Evolutionary conservation across 1,140 invertebrate genomes (phyloP).

Genomic region (Thrips palmi): DNA sequence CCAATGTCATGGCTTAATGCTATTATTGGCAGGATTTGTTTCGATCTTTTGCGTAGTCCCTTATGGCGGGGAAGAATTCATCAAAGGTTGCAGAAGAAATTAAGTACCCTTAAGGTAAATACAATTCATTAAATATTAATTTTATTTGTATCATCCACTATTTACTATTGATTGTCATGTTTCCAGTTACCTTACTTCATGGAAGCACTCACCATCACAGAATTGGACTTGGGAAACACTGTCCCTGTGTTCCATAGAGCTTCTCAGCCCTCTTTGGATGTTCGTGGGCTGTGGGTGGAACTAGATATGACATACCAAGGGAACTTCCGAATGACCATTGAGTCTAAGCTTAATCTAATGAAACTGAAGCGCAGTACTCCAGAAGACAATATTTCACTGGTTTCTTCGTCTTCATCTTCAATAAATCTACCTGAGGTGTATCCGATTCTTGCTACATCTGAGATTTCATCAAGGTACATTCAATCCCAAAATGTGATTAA

Average conservation of each 20-base stretch:
- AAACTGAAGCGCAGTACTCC: conserved; percentile 34
- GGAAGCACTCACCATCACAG: conserved; percentile 58
- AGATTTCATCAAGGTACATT: neutral
- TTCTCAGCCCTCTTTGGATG: conserved; percentile 55
- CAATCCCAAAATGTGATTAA: neutral
- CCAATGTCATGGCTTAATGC: conserved; percentile 56
- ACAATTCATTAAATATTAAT: neutral
- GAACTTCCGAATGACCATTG: conserved; percentile 71
- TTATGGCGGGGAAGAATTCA: conserved; percentile 40
- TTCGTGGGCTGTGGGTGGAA: conserved; percentile 79
- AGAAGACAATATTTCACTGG: conserved; percentile 7
- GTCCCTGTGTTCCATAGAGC: conserved; percentile 59
- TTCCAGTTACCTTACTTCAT: conserved; percentile 67
- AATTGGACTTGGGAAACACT: conserved; percentile 54
- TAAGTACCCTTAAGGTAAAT: conserved; percentile 55
- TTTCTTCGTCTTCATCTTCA: neutral
- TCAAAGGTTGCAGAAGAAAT: conserved; percentile 68
- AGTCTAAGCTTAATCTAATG: conserved; percentile 88
- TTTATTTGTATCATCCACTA: conserved; percentile 5
- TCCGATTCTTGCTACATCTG: neutral
- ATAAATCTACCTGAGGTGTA: too few relatives aligned
- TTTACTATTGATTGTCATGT: neutral
- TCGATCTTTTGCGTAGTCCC: conserved; percentile 50
- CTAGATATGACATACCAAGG: conserved; percentile 81
- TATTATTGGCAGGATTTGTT: conserved; percentile 52